Percentiles rank a stretch among this genome's conserved stretches.
Evolutionary conservation across 2,797 vertebrate species (phyloP).

Genomic region (Rallus crepitans): DNA sequence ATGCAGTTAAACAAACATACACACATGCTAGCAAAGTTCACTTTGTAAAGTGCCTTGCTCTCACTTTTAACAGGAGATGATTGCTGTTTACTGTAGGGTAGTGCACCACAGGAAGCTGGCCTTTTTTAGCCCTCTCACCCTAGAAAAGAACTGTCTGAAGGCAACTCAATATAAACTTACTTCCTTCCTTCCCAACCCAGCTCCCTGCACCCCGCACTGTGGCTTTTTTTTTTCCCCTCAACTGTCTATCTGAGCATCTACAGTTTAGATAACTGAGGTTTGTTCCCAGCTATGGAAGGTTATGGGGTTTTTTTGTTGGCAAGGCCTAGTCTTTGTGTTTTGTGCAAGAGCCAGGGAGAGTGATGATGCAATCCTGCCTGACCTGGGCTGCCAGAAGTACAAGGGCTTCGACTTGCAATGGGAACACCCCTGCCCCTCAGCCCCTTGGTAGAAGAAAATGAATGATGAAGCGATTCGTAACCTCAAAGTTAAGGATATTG

Average conservation of each 20-base stretch:
- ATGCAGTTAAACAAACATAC: constrained; percentile 27
- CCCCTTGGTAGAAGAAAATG: neutral
- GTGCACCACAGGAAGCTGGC: constrained; percentile 39
- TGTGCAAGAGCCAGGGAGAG: neutral
- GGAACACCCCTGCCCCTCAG: neutral
- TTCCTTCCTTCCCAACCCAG: neutral
- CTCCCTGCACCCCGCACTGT: neutral
- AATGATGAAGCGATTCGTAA: neutral
- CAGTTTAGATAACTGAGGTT: neutral
- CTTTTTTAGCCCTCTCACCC: constrained; percentile 23
- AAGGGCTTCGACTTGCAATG: neutral
- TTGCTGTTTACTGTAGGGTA: constrained; percentile 59
- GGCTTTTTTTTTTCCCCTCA: neutral
- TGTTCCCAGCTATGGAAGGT: neutral
- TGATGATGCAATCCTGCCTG: neutral
- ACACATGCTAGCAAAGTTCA: neutral
- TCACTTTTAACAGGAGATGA: constrained; percentile 50
- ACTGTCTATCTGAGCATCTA: neutral
- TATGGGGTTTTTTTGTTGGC: neutral
- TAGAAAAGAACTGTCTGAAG: neutral
- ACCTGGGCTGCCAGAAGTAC: neutral
- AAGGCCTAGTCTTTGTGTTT: neutral
- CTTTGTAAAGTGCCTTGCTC: constrained; percentile 41
- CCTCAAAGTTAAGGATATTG: neutral
- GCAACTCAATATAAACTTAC: neutral